Evolutionary conservation across 2,888 invertebrate species (phyloP), one percentile per base, ranked within the genome.

Genomic region (Biston stratarius): DNA sequence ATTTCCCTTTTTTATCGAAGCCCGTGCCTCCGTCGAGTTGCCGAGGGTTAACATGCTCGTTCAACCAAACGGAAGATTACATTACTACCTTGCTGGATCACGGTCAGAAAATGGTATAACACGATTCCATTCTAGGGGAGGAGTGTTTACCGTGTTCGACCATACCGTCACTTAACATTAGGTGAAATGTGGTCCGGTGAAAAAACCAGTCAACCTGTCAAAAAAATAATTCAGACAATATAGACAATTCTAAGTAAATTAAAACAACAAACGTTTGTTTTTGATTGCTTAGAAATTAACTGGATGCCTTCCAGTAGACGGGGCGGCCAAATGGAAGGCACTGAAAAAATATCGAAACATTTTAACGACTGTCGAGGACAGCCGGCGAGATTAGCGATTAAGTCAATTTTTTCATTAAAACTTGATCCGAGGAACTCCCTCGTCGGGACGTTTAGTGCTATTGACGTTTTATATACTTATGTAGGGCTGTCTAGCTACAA

Each of bases 321-420:
- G 56, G 63, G 68, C 76, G 58, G 57, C 57, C 64, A 70, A 63
- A 58, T 60, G 38, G 52, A 40, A 64, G 47, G 66, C 56, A 60
- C 64, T 57, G 62, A 72, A 67, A 42, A 64, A 69, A 73, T 77
- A 77, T 69, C 67, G 64, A 45, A 70, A 73, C 68, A 73, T 69
- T 78, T 74, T 72, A 74, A 77, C 79, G 78, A 83, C 70, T 83
- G 84, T 77, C 77, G 59, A 60, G 59, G 78, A 78, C 85, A 83
- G 80, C 77, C 76, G 72, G 73, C 69, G 62, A 80, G 83, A 82
- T 84, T 77, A 80, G 76, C 77, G 76, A 80, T 73, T 76, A 79
- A 77, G 69, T 67, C 68, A 64, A 68, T 75, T 80, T 81, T 83
- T 82, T 81, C 79, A 84, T 86, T 85, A 83, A 82, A 86, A 85